Evolutionary conservation across 2,888 invertebrate genomes (phyloP).

Genomic region (Lottia scabra): DNA sequence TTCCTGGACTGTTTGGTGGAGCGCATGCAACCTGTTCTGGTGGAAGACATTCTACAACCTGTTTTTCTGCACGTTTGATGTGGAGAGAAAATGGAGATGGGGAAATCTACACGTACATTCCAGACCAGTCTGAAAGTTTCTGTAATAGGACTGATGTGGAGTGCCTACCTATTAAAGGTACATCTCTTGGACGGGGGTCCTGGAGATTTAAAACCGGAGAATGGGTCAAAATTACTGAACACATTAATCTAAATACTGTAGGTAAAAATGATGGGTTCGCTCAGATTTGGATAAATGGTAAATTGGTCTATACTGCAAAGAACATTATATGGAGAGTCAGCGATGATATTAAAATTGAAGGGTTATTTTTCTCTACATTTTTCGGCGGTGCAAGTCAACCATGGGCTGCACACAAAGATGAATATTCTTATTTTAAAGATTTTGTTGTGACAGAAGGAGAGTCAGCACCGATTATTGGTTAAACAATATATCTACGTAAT

Average conservation of each 20-base stretch:
- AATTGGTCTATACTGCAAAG: constrained; percentile 21
- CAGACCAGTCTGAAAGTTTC: constrained; percentile 10
- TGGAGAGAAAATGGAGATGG: constrained; percentile 42
- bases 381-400: constrained; percentile 42
- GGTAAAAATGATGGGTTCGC: constrained; percentile 21
- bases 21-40: constrained; percentile 40
- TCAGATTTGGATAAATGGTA: constrained; percentile 17
- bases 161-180: background rate
- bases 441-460: constrained; percentile 26
- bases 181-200: constrained; percentile 9
- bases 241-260: background rate
- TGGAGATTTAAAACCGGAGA: constrained; percentile 31
- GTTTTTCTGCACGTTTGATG: constrained; percentile 50
- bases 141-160: background rate
- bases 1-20: constrained; percentile 43
- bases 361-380: constrained; percentile 52
- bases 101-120: constrained; percentile 46
- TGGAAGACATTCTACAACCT: constrained; percentile 35
- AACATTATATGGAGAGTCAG: constrained; percentile 37
- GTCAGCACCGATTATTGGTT: background rate
- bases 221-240: constrained; percentile 18
- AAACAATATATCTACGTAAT: no score
- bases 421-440: constrained; percentile 49
- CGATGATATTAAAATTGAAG: constrained; percentile 35
- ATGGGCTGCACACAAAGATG: constrained; percentile 44